A percentile compares a stretch with the other conserved stretches of the same genome.
Evolutionary conservation across 30 jellyfish, hydroid and myxozoan genomes (phyloP).

Genomic region (Hydractinia symbiolongicarpus): DNA sequence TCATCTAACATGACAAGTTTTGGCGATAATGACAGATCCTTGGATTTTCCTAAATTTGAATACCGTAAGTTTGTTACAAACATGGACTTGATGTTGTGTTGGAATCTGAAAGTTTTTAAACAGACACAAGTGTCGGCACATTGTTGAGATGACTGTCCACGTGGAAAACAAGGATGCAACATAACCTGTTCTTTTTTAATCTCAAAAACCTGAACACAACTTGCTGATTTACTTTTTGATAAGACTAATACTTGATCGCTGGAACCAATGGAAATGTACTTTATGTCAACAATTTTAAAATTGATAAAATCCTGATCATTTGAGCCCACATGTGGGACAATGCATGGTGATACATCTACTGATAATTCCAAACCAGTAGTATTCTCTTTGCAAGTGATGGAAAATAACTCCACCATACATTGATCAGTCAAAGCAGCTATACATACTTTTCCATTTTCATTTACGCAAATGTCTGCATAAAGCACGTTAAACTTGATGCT

Average conservation of each 20-base stretch:
- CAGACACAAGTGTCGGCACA: conserved; percentile 16
- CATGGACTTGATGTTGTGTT: neutral
- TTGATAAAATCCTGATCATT: conserved; percentile 28
- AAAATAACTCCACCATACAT: conserved; percentile 51
- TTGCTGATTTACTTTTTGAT: conserved; percentile 39
- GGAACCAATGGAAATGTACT: conserved; percentile 32
- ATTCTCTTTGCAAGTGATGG: conserved; percentile 33
- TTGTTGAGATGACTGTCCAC: conserved; percentile 32
- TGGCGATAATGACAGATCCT: conserved; percentile 1
- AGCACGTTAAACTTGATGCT: conserved; percentile 9
- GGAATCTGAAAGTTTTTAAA: conserved; percentile 20
- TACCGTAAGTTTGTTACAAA: conserved; percentile 12
- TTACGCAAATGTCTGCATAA: conserved; percentile 36
- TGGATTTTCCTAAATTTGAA: neutral
- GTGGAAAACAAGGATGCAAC: conserved; percentile 55
- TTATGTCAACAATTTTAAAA: conserved; percentile 39
- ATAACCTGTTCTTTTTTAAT: conserved; percentile 44
- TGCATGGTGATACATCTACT: conserved; percentile 62
- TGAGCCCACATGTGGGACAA: conserved; percentile 48
- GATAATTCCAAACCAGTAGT: conserved; percentile 33
- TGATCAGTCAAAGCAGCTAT: conserved; percentile 47
- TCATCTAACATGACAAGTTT: conserved; percentile 10
- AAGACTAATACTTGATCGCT: conserved; percentile 41
- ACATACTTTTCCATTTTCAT: conserved; percentile 54
- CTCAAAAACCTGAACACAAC: conserved; percentile 46